These are phyloP conservation scores for Pampus argenteus DNA, from an alignment of 2,797 vertebrate species.

Conservation along the genomic window DNA sequence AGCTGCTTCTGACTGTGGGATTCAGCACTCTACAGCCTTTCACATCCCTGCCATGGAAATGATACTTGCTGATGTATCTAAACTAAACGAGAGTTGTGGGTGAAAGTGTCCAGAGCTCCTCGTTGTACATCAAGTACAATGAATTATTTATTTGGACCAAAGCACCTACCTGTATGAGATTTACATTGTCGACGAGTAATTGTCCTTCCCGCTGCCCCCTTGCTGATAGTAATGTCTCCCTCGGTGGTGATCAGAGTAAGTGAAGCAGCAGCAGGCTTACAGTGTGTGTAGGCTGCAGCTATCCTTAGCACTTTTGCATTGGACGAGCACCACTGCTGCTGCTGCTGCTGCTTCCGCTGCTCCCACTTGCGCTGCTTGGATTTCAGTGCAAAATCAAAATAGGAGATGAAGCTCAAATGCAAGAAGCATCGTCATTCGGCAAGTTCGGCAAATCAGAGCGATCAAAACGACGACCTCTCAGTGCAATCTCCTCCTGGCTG, in stretches of 20 bases:
- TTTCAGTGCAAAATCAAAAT: conserved; percentile 63
- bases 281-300: conserved; percentile 79
- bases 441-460: conserved; percentile 42
- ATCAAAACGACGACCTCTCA: conserved; percentile 32
- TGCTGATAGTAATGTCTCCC: conserved; percentile 72
- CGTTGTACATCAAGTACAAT: conserved; percentile 1
- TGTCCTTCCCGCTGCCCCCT: conserved; percentile 63
- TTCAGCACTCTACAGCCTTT: conserved; percentile 12
- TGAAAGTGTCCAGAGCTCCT: conserved; percentile 10
- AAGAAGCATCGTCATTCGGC: conserved; percentile 65
- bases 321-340: conserved; percentile 56
- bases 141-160: conserved; percentile 22
- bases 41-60: conserved; percentile 14
- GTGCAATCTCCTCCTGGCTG: conserved; percentile 17
- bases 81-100: conserved; percentile 28
- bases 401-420: conserved; percentile 57
- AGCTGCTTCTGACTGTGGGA: not conserved
- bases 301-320: conserved; percentile 71
- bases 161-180: conserved; percentile 74
- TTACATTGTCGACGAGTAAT: conserved; percentile 69
- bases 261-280: conserved; percentile 66
- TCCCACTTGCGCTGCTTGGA: conserved; percentile 57
- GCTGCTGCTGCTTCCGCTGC: conserved; percentile 29
- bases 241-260: conserved; percentile 68
- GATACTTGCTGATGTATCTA: conserved; percentile 16